Evolutionary conservation across 2,113 vertebrate species (phyloP).

Genomic region (Megaleporinus macrocephalus): DNA sequence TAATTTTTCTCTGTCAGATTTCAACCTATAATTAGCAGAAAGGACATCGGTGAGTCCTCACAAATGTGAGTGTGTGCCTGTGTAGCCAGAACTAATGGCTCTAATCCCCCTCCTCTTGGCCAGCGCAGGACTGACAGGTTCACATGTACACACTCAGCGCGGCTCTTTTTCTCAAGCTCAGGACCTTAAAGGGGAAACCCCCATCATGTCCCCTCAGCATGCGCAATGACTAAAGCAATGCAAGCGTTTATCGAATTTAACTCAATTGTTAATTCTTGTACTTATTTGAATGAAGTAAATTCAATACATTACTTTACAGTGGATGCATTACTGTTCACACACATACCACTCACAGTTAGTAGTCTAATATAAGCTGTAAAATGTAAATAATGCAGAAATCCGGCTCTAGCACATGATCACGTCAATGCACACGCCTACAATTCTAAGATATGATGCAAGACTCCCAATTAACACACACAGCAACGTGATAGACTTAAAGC

Average conservation of each 20-base stretch:
- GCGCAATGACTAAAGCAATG: neutral
- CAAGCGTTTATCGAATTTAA: neutral
- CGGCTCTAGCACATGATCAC: too few species aligned
- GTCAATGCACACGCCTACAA: too few species aligned
- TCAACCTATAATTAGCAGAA: conserved; percentile 89
- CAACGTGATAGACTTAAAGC: too few species aligned
- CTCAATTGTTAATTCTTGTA: too few species aligned
- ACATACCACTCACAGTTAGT: too few species aligned
- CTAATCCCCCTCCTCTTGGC: conserved; percentile 70
- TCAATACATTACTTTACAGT: too few species aligned
- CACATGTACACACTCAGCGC: conserved; percentile 75
- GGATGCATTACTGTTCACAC: too few species aligned
- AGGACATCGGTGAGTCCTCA: conserved; percentile 80
- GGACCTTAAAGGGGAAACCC: conserved; percentile 69
- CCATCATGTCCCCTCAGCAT: conserved; percentile 13
- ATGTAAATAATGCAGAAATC: too few species aligned
- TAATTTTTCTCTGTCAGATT: conserved; percentile 94
- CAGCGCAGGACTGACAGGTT: conserved; percentile 76
- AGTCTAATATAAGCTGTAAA: too few species aligned
- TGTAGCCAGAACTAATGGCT: conserved; percentile 77
- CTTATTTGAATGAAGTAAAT: too few species aligned
- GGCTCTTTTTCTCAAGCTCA: conserved; percentile 62
- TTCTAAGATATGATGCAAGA: too few species aligned
- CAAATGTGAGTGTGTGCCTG: conserved; percentile 73
- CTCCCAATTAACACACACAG: too few species aligned